These are phyloP conservation scores for Andrena bicolor DNA, from an alignment of 2,888 invertebrate species.

Conservation along the genomic window DNA sequence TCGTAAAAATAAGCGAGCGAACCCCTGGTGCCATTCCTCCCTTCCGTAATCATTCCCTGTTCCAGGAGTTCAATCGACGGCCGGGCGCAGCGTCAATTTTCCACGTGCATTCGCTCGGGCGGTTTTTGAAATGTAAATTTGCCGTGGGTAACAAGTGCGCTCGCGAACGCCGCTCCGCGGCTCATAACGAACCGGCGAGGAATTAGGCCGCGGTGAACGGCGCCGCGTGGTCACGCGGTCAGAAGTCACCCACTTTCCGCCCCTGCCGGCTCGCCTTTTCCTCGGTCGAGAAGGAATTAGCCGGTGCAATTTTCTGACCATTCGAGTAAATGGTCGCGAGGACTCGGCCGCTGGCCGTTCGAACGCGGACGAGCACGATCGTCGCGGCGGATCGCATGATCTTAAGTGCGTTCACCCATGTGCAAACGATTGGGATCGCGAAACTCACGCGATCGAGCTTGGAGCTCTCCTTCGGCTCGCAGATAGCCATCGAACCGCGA, in stretches of 20 bases:
- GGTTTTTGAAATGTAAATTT: constrained; percentile 70
- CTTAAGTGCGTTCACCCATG: constrained; percentile 54
- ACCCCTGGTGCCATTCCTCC: background rate
- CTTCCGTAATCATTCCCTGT: constrained; percentile 27
- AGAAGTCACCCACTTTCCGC: constrained; percentile 11
- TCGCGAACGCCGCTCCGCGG: constrained; percentile 25
- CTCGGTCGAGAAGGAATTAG: constrained; percentile 16
- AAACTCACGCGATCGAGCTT: constrained; percentile 63
- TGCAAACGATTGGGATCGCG: constrained; percentile 57
- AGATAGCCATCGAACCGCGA: constrained; percentile 5
- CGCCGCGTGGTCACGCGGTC: constrained; percentile 18
- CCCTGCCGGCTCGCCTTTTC: background rate
- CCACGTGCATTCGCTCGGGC: constrained; percentile 36
- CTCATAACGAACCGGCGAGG: constrained; percentile 60
- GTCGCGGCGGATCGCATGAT: constrained; percentile 53
- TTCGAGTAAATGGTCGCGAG: background rate
- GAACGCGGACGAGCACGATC: constrained; percentile 35
- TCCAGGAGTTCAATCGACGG: constrained; percentile 54
- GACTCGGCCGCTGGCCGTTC: background rate
- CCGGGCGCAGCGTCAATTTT: constrained; percentile 45
- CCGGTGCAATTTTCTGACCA: constrained; percentile 18
- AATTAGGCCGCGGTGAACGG: constrained; percentile 54
- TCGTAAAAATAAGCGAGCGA: constrained; percentile 34
- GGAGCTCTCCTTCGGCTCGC: background rate
- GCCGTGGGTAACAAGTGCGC: constrained; percentile 60